Percentiles rank a stretch among this genome's conserved stretches.
Evolutionary conservation across 2,888 invertebrate genomes (phyloP).

Genomic region (Drosophila maculinotata): DNA sequence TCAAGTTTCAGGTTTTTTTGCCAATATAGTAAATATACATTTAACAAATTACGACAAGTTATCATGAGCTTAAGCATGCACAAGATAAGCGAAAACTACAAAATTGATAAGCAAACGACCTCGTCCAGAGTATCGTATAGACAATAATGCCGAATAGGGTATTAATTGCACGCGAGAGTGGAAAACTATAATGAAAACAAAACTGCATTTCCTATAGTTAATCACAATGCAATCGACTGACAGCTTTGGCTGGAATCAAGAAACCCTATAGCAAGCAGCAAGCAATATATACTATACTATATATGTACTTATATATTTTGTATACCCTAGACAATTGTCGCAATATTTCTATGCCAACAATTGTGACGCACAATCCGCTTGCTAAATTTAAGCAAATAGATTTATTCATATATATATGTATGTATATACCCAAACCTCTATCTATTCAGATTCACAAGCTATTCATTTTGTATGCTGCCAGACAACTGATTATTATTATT

Average conservation of each 20-base stretch:
- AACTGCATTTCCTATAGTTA: constrained; percentile 9
- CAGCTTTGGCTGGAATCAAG: constrained; percentile 51
- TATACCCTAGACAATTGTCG: constrained; percentile 35
- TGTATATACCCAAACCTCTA: not conserved
- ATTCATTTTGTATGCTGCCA: constrained; percentile 31
- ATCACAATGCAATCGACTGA: constrained; percentile 26
- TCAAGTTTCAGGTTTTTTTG: constrained; percentile 13
- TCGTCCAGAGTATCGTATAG: constrained; percentile 42
- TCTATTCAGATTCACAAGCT: constrained; percentile 3
- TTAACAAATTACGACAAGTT: constrained; percentile 33
- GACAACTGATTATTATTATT: constrained; percentile 45
- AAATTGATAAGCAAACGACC: constrained; percentile 43
- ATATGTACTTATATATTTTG: not conserved
- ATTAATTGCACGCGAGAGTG: constrained; percentile 22
- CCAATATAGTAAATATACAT: constrained; percentile 17
- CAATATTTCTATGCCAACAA: constrained; percentile 41
- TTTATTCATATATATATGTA: constrained; percentile 9
- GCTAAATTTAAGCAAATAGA: constrained; percentile 31
- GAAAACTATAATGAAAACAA: not conserved
- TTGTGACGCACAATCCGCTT: constrained; percentile 55
- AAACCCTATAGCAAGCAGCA: constrained; percentile 65
- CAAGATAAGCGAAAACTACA: constrained; percentile 34
- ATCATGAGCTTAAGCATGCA: constrained; percentile 11
- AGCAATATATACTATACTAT: too few relatives aligned
- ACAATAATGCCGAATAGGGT: constrained; percentile 4